Base-by-base conservation (phyloP, 1,140 invertebrate species). In the Thereuonema tuberculata region DNA sequence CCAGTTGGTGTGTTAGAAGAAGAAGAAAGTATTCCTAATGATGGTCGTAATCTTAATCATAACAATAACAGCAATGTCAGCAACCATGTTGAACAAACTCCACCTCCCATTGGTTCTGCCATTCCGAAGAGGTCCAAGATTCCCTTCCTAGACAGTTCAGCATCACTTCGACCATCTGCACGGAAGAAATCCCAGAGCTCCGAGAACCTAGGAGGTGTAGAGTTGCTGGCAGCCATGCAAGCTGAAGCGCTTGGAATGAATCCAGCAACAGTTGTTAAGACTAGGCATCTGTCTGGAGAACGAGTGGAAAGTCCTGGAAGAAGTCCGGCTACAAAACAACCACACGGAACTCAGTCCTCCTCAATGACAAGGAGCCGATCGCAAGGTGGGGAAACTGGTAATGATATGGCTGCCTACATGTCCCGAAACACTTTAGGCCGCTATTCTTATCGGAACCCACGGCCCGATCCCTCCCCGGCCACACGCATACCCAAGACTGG, bases 331-430 rank as follows among this genome's bases (percentile, higher is more conserved):
- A 20, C 5, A 9, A 9, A 12, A 12, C 9, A n/a, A 9, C 3
- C 21, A 5, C 37, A 43, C 37, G n/a, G n/a, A n/a, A n/a, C n/a
- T n/a, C n/a, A n/a, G n/a, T n/a, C n/a, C n/a, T n/a, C n/a, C n/a
- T n/a, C n/a, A n/a, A 50, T 50, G 48, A 50, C 48, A n/a, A 9
- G 48, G 5, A 50, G 48, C 21, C 48, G 48, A 50, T 50, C 48
- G n/a, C 48, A 50, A 21, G 5, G 24, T 21, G 21, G 48, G 5
- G 48, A 50, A 50, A n/a, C n/a, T n/a, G 48, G 21, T 20, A 50
- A 20, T 24, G 48, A 50, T 5, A 50, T 50, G 48, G 48, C 48
- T 20, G n/a, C n/a, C n/a, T 50, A 21, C 21, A 5, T 50, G 48
- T 5, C n/a, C 48, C 48, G 21, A 5, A 24, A 20, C n/a, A 21